Base-by-base conservation (phyloP, 1,140 invertebrate species). In the Drosophila suzukii region DNA sequence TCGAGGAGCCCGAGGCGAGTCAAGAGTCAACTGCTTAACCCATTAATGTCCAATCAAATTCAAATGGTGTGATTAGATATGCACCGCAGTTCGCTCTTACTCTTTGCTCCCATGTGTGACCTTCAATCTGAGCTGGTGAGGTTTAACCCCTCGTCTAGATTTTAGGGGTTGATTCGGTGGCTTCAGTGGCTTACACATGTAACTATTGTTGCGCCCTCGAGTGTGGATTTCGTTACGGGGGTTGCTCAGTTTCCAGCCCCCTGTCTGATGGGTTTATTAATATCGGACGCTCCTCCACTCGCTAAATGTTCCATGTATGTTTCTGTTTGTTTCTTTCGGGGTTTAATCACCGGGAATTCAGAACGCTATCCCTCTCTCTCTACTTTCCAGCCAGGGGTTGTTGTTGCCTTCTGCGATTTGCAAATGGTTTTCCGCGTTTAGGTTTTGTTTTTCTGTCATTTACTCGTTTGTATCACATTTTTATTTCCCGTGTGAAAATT, bases 401-500 rank as follows among this genome's bases (percentile, higher is more conserved):
- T 55, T 72, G 54, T 54, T 65, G 49, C 61, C 67, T 70, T 66
- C 58, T 71, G 80, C 84, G 76, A 88, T 88, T 89, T 89, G 84
- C 84, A 83, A 86, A 86, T 86, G 83, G 84, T 86, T 88, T 88
- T 88, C 83, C 83, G 84, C 83, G 84, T 88, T 89, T 89, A 77
- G 76, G 84, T 89, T 88, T 89, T 82, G 82, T 86, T 86, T 82
- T 86, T 88, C 82, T 72, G 75, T 77, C 75, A 63, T 68, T 79
- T 86, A 57, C 46, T 73, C 57, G 73, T 89, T 78, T 89, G 83
- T 88, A 88, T 79, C 83, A 77, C 84, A 86, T 88, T 84, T 89
- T 88, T 88, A 84, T 88, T 88, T 88, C 84, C 84, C 84, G 84
- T 88, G 84, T 88, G 84, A 88, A 88, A 86, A 86, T 85, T 44